Evolutionary conservation across 1,140 invertebrate genomes (phyloP), one percentile per base, ranked within the genome.

Genomic region (Brevipalpus yothersi): DNA sequence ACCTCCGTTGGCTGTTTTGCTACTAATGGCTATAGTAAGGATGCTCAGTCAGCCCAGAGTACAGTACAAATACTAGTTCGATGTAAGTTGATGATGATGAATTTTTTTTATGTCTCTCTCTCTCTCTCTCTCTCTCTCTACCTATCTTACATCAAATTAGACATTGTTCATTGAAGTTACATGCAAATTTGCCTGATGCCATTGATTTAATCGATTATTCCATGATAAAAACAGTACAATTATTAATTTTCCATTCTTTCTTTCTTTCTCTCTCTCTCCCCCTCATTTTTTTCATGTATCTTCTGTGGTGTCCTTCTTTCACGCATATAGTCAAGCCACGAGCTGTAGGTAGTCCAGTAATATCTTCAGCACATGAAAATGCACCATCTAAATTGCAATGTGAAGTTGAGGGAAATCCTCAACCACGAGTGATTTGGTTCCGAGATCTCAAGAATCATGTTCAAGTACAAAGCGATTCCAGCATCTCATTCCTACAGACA

Each of bases 381-480:
- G 12, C 21, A 2, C 8, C 53, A 15, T 15, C 53, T 39, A 55
- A 41, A 39, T 68, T 86, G 31, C 80, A 83, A 63, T 87, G 84
- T 68, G 71, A 76, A 12, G 82, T 86, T 10, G 79, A 82, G 63
- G 80, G 82, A 0, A 75, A 82, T 61, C 84, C 84, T 0, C 78
- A 81, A 64, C 82, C 84, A 0, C 81, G 81, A 64, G 78, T 84
- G 62, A 77, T 82, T 8, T 86, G 85, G 73, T 84, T 82, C 80
- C 76, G 77, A 55, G 82, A 84, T 10, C 39, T n/a, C 15, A 53
- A 58, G 23, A 49, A 61, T 41, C 8, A 41, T 19, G 31, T 15
- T 19, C 15, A 13, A 17, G 17, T 41, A 19, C 12, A 40, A 19
- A 7, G 21, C 9, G 49, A 51, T 51, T 13, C 49, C 7, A 21